Evolutionary conservation across 2,797 vertebrate genomes (phyloP), one percentile per base, ranked within the genome.

Genomic region (Neopelma chrysocephalum): DNA sequence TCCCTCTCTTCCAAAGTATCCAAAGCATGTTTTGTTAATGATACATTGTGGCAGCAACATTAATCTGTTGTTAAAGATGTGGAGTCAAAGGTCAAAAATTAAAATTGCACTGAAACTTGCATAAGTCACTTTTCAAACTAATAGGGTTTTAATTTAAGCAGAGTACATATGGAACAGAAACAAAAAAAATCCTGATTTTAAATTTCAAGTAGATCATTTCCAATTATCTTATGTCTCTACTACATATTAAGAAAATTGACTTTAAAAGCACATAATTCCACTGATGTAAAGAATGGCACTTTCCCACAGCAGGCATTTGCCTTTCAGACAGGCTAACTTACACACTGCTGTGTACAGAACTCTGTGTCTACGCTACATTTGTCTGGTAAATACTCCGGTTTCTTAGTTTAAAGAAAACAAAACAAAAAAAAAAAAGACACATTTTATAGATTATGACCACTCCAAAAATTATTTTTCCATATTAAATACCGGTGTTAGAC

Each of bases 11-110:
- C 21, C 45, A 77, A 89, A 70, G 17, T 76, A 77, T 16, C 73
- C 45, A 54, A 94, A 96, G 17, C 20, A 50, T 64, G 53, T 70
- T 92, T 96, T 72, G 25, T 32, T 92, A 91, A 77, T 79, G 76
- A 91, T 69, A 57, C 71, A 36, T 19, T 26, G 12, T 75, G 36
- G 66, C 86, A 92, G 27, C 18, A 90, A 26, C 19, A 64, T 70
- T 91, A 57, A 71, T 87, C 82, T 86, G 19, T 82, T 81, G n/a
- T 40, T 93, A 76, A 78, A 88, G 48, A 91, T 31, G 10, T 56
- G 27, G 51, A 90, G 58, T 82, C 73, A 76, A 53, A 96, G 88
- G 76, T 77, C n/a, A 42, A 70, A 50, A 84, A 45, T 75, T 34
- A 83, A 93, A 91, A 68, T 85, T 66, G 38, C 42, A 38, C 32